phyloP scores from a whole-genome alignment of 2,113 vertebrate genomes.

The Catharus bicknelli region DNA sequence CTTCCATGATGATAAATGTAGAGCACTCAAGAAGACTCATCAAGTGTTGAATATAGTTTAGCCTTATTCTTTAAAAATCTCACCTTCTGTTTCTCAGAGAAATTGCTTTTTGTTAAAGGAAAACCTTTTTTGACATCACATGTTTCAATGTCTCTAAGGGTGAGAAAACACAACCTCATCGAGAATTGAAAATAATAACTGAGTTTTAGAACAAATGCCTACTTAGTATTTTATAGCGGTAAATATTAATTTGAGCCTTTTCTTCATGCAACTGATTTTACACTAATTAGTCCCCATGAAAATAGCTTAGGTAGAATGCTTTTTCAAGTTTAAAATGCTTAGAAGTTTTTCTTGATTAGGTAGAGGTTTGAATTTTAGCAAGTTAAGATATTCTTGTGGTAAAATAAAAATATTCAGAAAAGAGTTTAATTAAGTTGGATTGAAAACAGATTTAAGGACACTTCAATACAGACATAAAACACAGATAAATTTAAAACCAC shows the following conservation, averaged over 20 bases:
- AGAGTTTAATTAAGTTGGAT: background rate
- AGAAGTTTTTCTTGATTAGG: background rate
- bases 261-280: background rate
- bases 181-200: background rate
- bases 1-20: slow-evolving; percentile 7
- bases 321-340: background rate
- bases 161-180: background rate
- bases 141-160: background rate
- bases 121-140: background rate
- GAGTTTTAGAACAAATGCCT: background rate
- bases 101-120: background rate
- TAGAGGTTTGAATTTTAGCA: background rate
- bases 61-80: background rate
- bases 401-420: background rate
- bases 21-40: background rate
- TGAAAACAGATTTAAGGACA: background rate
- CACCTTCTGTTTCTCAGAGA: background rate
- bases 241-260: background rate
- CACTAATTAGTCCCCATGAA: background rate
- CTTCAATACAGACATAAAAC: background rate
- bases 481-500: background rate
- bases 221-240: background rate
- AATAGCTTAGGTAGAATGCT: background rate
- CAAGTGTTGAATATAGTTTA: background rate
- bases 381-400: background rate